Conservation (phyloP, 2,797 vertebrate genomes). For the Aplochiton taeniatus region DNA sequence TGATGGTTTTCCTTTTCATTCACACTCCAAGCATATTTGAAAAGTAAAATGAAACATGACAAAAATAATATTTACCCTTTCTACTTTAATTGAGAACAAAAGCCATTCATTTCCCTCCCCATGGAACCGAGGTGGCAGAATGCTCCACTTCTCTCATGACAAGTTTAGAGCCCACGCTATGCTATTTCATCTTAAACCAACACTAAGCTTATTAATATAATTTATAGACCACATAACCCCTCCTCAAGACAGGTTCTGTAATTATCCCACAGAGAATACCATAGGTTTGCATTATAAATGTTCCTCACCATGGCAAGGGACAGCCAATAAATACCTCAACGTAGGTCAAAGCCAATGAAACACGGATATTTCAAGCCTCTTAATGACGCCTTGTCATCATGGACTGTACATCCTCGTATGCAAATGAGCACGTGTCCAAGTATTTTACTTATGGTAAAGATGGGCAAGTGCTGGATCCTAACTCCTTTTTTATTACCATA, state of each 20-base stretch:
- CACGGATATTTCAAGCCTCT: slow-evolving; percentile 66
- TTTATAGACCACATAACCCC: slow-evolving; percentile 69
- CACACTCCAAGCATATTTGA: slow-evolving; percentile 35
- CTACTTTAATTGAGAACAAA: slow-evolving; percentile 43
- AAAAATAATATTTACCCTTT: slow-evolving; percentile 41
- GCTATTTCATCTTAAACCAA: slow-evolving; percentile 68
- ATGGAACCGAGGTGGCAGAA: slow-evolving; percentile 50
- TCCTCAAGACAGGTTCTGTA: slow-evolving; percentile 60
- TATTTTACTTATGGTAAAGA: slow-evolving; percentile 55
- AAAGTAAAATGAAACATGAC: slow-evolving; percentile 27
- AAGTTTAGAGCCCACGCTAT: slow-evolving; percentile 56
- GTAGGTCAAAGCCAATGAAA: slow-evolving; percentile 68
- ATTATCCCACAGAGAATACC: slow-evolving; percentile 71
- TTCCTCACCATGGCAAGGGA: slow-evolving; percentile 62
- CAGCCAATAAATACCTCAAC: slow-evolving; percentile 70
- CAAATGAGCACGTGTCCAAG: slow-evolving; percentile 46
- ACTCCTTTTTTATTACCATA: slow-evolving; percentile 53
- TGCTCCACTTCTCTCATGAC: slow-evolving; percentile 56
- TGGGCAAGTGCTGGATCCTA: slow-evolving; percentile 53
- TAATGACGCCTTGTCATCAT: slow-evolving; percentile 69
- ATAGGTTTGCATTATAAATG: slow-evolving; percentile 73
- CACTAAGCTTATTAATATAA: slow-evolving; percentile 77
- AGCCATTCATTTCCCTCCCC: slow-evolving; percentile 48
- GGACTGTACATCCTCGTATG: slow-evolving; percentile 50
- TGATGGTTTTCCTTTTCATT: slow-evolving; percentile 18